Conservation (phyloP, 2,113 vertebrate genomes). For the Gopherus evgoodei region DNA sequence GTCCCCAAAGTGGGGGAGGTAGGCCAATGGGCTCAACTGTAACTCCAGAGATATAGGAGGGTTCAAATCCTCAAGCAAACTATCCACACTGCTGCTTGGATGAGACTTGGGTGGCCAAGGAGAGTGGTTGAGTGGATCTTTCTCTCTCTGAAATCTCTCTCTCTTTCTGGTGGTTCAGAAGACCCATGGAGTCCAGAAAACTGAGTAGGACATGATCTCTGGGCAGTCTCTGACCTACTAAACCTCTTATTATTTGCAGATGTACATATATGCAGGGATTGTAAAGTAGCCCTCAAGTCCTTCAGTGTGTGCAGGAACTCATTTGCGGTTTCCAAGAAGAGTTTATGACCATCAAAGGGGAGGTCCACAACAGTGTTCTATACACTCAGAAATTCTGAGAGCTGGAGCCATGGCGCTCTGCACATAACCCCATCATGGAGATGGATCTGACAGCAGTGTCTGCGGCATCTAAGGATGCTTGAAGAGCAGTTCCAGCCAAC, state of each 20-base stretch:
- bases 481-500: not conserved
- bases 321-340: not conserved
- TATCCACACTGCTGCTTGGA: too few species aligned
- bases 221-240: not conserved
- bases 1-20: not conserved
- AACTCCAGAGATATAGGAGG: not conserved
- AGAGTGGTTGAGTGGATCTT: not conserved
- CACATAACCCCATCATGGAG: not conserved
- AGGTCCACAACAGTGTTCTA: not conserved
- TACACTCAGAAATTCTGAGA: not conserved
- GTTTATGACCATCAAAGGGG: not conserved
- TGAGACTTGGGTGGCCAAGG: not conserved
- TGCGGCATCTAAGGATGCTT: not conserved
- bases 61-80: too few species aligned
- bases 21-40: not conserved
- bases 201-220: not conserved
- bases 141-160: too few species aligned
- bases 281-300: not conserved
- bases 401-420: not conserved
- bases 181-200: not conserved
- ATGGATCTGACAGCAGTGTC: not conserved
- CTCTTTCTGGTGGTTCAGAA: not conserved
- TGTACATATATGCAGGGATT: not conserved
- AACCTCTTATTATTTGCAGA: not conserved
- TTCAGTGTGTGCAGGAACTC: not conserved